Percentiles rank a stretch among this genome's conserved stretches.
Evolutionary conservation across 2,113 vertebrate species (phyloP).

Genomic region (Elgaria multicarinata): DNA sequence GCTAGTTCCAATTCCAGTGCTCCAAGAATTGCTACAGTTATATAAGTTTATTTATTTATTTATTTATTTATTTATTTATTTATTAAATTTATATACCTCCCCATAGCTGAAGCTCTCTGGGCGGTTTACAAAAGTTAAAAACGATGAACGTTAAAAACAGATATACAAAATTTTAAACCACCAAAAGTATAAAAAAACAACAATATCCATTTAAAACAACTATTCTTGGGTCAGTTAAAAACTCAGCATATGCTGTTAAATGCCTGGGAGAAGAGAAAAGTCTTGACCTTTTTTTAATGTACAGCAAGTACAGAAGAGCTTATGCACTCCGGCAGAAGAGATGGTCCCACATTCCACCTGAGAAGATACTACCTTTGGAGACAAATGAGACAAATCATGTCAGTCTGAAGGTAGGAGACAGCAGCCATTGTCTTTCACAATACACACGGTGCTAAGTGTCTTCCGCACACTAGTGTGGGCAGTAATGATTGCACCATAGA

Average conservation of each 20-base stretch:
- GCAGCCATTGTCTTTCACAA: background rate
- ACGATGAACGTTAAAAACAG: too few relatives aligned
- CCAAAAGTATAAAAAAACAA: too few relatives aligned
- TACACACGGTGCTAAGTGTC: fast-evolving
- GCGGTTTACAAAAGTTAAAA: too few relatives aligned
- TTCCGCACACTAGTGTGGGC: background rate
- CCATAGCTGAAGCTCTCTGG: too few relatives aligned
- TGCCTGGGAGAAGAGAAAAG: too few relatives aligned
- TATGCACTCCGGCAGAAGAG: constrained; percentile 84
- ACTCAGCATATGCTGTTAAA: too few relatives aligned
- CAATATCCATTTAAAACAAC: too few relatives aligned
- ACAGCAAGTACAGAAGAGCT: constrained; percentile 89
- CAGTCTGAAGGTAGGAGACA: constrained; percentile 87
- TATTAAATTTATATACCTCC: too few relatives aligned
- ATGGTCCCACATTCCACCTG: constrained; percentile 91
- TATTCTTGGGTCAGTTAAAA: too few relatives aligned
- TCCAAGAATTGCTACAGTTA: constrained; percentile 19
- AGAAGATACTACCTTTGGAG: constrained; percentile 87
- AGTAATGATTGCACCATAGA: background rate
- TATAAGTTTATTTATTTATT: background rate
- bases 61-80: background rate
- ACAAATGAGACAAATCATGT: constrained; percentile 84
- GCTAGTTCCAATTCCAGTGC: constrained; percentile 3
- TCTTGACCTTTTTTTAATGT: constrained; percentile 3
- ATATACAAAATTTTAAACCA: too few relatives aligned